Base-by-base conservation (phyloP, 2,888 invertebrate species). In the Protonemura montana region DNA sequence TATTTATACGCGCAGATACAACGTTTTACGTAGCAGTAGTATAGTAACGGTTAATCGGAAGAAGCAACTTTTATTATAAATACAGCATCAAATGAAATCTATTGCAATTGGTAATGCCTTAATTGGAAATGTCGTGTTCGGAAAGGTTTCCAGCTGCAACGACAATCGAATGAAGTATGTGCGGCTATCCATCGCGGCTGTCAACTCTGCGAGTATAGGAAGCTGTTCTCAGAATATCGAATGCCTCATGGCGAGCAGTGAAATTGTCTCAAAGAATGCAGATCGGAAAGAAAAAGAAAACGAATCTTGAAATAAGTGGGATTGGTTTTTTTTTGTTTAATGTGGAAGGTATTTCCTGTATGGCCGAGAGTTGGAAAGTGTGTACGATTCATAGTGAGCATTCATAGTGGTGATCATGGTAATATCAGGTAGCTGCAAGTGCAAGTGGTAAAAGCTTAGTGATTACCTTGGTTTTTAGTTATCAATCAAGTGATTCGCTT, bases 231-330 rank as follows among this genome's bases (percentile, higher is more conserved):
- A 59, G 59, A 59, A 59, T 13, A 10, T 13, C 21, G 21, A 7
- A 59, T 21, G 59, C 59, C 59, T 26, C 26, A 25, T 83, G 42
- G 82, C 82, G 82, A 42, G 25, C 26, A 83, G 78, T 78, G 78
- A 83, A 83, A 83, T 83, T 41, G 30, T 41, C 30, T 41, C 82
- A 83, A 83, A 83, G 82, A 83, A 83, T 83, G 82, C 41, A 83
- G 82, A 83, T 83, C 82, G 81, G 81, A 83, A 83, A 42, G 82
- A n/a, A 83, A 83, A 83, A 83, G 82, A 83, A 41, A 41, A 26
- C 28, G 78, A 27, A 78, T 78, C 78, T 78, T 28, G 78, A 41
- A 27, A 41, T 26, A 2, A 35, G 82, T 35, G 41, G 35, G 82
- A 26, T 41, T 26, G 35, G 6, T 41, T 28, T n/a, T n/a, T 28